phyloP scores from a whole-genome alignment of 2,797 vertebrate species.

The Arctocebus calabarensis region DNA sequence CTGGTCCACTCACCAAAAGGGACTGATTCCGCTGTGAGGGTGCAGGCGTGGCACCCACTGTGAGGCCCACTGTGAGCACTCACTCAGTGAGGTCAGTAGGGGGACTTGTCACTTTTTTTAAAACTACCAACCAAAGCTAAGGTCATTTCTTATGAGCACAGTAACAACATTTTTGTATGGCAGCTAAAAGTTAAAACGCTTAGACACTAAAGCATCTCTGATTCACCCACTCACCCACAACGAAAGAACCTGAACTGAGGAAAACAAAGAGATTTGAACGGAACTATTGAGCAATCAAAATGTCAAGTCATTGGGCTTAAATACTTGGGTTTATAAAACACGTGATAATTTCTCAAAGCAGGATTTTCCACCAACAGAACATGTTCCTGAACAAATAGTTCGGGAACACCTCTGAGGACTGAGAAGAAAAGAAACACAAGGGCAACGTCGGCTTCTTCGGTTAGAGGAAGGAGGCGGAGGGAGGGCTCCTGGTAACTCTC shows the following conservation, averaged over 20 bases:
- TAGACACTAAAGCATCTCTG: constrained; percentile 30
- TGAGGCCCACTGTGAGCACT: background rate
- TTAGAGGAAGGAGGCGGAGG: background rate
- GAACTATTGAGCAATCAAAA: constrained; percentile 51
- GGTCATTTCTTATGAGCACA: background rate
- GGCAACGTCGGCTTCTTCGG: background rate
- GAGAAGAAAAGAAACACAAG: background rate
- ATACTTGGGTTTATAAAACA: background rate
- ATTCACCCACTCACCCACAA: constrained; percentile 34
- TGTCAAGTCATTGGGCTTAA: constrained; percentile 41
- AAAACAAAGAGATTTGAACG: constrained; percentile 7
- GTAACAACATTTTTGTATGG: background rate
- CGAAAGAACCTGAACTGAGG: constrained; percentile 42
- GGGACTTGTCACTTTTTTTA: background rate
- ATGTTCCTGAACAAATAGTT: background rate
- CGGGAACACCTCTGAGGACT: background rate
- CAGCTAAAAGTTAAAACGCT: constrained; percentile 2
- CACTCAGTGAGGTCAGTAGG: background rate
- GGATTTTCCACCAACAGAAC: background rate
- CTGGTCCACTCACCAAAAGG: background rate
- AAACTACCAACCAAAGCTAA: background rate
- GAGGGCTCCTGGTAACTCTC: background rate
- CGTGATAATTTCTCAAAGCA: background rate
- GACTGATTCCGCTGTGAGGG: background rate
- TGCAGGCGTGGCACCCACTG: background rate